Conservation (phyloP, 2,888 invertebrate genomes). For the Acrocyrtus sp. region DNA sequence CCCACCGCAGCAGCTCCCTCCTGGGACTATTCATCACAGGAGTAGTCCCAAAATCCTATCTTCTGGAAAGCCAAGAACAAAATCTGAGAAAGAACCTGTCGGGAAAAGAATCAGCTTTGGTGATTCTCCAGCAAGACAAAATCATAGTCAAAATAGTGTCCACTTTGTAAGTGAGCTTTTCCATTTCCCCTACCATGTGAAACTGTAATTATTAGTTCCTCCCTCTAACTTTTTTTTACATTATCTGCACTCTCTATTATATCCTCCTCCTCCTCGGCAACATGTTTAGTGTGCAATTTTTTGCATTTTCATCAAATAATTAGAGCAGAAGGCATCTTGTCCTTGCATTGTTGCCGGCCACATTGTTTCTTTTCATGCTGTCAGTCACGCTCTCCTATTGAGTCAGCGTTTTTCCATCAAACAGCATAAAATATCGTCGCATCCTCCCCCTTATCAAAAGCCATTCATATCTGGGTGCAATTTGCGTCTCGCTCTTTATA, state of each 20-base stretch:
- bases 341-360: too few relatives aligned
- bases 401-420: too few relatives aligned
- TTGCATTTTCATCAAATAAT: too few relatives aligned
- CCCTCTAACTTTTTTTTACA: not conserved
- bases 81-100: slow-evolving; percentile 51
- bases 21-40: slow-evolving; percentile 11
- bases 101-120: slow-evolving; percentile 63
- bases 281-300: not conserved
- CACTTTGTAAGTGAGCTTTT: slow-evolving; percentile 61
- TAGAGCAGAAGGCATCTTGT: too few relatives aligned
- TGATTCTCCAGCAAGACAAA: slow-evolving; percentile 60
- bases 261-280: not conserved
- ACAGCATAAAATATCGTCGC: too few relatives aligned
- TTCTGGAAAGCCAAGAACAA: slow-evolving; percentile 32
- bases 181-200: slow-evolving; percentile 9
- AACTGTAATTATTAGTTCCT: not conserved
- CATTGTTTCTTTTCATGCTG: too few relatives aligned
- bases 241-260: not conserved
- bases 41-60: slow-evolving; percentile 34
- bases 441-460: not conserved
- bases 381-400: too few relatives aligned
- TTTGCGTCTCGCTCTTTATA: not conserved
- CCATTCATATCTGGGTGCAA: not conserved
- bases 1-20: slow-evolving; percentile 54
- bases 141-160: slow-evolving; percentile 60